Evolutionary conservation across 2,888 invertebrate genomes (phyloP).

Genomic region (Xestobium rufovillosum): DNA sequence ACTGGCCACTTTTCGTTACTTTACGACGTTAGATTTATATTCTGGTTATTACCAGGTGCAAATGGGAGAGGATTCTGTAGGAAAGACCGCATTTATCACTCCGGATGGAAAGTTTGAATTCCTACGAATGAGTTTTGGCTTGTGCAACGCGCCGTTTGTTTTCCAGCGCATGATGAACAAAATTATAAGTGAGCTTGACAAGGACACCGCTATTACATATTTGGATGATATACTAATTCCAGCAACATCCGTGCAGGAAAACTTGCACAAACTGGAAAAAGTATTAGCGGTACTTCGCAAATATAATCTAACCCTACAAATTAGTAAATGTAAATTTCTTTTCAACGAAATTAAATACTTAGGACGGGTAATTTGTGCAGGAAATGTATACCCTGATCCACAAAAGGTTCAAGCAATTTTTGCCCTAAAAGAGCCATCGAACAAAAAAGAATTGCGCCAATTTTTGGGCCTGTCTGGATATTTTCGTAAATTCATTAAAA

Average conservation of each 20-base stretch:
- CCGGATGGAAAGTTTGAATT: background rate
- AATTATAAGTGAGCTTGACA: background rate
- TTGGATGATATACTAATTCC: background rate
- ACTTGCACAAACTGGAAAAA: background rate
- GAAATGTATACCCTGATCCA: background rate
- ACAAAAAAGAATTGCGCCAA: background rate
- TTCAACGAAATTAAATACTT: background rate
- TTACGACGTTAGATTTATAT: background rate
- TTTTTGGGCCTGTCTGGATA: conserved; percentile 1
- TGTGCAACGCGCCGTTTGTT: background rate
- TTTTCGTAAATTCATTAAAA: conserved; percentile 1
- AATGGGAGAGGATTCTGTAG: background rate
- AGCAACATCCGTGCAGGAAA: background rate
- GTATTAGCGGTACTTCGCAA: background rate
- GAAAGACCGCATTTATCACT: background rate
- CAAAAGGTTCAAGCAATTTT: background rate
- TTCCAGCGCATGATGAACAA: background rate
- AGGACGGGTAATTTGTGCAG: background rate
- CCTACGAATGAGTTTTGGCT: background rate
- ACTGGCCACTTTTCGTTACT: background rate
- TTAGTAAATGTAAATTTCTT: background rate
- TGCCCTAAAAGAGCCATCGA: background rate
- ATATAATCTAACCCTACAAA: background rate
- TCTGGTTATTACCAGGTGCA: background rate
- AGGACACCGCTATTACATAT: background rate